phyloP scores from a whole-genome alignment of 2,888 invertebrate species.

The Cepaea hortensis region DNA sequence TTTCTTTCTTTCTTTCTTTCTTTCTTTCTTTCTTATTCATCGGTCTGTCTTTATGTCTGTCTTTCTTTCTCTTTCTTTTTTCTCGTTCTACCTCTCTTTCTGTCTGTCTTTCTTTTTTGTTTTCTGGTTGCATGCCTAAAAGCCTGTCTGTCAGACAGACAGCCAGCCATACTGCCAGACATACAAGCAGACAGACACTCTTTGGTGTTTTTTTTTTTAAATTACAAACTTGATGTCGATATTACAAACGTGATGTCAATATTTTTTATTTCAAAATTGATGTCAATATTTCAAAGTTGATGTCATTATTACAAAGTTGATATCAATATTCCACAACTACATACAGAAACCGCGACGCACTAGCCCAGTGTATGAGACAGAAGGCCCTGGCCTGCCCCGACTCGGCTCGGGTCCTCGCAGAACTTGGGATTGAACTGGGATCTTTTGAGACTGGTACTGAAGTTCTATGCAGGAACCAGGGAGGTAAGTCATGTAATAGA shows the following conservation, averaged over 20 bases:
- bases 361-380: slow-evolving; percentile 54
- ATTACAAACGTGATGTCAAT: too few relatives aligned
- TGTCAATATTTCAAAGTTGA: too few relatives aligned
- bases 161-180: not conserved
- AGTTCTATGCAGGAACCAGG: slow-evolving; percentile 49
- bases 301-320: too few relatives aligned
- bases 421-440: slow-evolving; percentile 51
- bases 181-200: not conserved
- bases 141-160: too few relatives aligned
- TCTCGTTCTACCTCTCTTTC: not conserved
- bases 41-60: not conserved
- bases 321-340: too few relatives aligned
- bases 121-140: too few relatives aligned
- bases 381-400: slow-evolving; percentile 53
- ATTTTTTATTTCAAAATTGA: too few relatives aligned
- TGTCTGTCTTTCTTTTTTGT: not conserved
- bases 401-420: slow-evolving; percentile 47
- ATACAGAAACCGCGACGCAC: slow-evolving; percentile 51
- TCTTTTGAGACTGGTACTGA: slow-evolving; percentile 53
- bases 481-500: slow-evolving; percentile 26
- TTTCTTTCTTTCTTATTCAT: not conserved
- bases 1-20: not conserved
- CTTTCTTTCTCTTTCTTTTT: not conserved
- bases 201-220: too few relatives aligned
- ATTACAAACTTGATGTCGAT: too few relatives aligned